Conservation (phyloP, 2,888 invertebrate species). For the Tinea trinotella region DNA sequence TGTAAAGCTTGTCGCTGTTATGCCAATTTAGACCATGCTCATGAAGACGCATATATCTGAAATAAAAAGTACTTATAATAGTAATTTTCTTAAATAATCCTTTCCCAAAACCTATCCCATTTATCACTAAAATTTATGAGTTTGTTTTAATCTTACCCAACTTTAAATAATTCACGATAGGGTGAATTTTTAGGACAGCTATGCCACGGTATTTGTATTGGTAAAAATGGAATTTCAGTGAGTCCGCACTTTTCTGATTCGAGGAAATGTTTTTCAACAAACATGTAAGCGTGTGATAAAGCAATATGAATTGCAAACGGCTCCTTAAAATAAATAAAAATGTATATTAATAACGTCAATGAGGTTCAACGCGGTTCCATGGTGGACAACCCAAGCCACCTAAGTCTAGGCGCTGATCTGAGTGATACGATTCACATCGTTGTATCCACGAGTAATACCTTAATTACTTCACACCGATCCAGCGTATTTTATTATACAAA, state of each 20-base stretch:
- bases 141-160: too few species aligned
- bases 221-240: slow-evolving; percentile 71
- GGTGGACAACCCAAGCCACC: too few species aligned
- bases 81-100: too few species aligned
- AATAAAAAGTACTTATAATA: neutral
- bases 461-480: too few species aligned
- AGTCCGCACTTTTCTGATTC: slow-evolving; percentile 80
- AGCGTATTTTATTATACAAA: too few species aligned
- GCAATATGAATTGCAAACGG: slow-evolving; percentile 78
- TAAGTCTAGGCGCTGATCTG: too few species aligned
- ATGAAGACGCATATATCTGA: neutral
- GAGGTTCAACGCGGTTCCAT: too few species aligned
- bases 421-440: too few species aligned
- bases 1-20: slow-evolving; percentile 57
- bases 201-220: slow-evolving; percentile 65
- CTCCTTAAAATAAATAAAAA: slow-evolving; percentile 56
- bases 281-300: slow-evolving; percentile 68
- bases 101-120: too few species aligned
- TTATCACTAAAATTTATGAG: too few species aligned
- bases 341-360: too few species aligned
- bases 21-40: slow-evolving; percentile 56
- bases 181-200: slow-evolving; percentile 70
- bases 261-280: slow-evolving; percentile 74
- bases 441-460: too few species aligned
- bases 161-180: slow-evolving; percentile 71